Conservation (phyloP, 2,888 invertebrate genomes). For the Sinopyrophorus schimmeli region DNA sequence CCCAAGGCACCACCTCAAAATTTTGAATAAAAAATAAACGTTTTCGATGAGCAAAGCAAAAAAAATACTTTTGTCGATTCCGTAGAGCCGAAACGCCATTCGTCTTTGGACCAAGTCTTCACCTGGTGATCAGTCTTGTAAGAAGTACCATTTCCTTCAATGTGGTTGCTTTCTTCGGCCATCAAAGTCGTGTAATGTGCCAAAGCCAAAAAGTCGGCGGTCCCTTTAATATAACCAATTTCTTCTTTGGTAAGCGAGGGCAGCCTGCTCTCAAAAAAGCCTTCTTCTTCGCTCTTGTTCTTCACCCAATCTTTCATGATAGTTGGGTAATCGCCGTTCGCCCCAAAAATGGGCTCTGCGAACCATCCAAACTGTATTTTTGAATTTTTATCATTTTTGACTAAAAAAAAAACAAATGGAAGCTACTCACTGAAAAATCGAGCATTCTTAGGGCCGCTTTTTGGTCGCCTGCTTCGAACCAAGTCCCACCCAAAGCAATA, state of each 20-base stretch:
- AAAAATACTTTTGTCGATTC: constrained; percentile 57
- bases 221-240: constrained; percentile 49
- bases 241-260: constrained; percentile 61
- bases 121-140: constrained; percentile 49
- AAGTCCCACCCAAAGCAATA: not conserved
- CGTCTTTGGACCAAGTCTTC: constrained; percentile 50
- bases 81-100: constrained; percentile 56
- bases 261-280: constrained; percentile 48
- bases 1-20: constrained; percentile 58
- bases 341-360: constrained; percentile 54
- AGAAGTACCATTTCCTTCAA: constrained; percentile 3
- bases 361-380: constrained; percentile 56
- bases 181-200: constrained; percentile 55
- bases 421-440: not conserved
- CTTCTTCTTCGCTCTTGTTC: constrained; percentile 31
- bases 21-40: not conserved
- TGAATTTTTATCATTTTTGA: no score
- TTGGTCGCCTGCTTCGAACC: not conserved
- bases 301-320: constrained; percentile 32
- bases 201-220: constrained; percentile 57
- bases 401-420: no score
- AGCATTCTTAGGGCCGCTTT: not conserved
- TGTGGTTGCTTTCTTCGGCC: not conserved
- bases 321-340: constrained; percentile 36
- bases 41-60: no score